These are phyloP conservation scores for Danionella cerebrum DNA, from an alignment of 2,113 vertebrate genomes.

Conservation along the genomic window DNA sequence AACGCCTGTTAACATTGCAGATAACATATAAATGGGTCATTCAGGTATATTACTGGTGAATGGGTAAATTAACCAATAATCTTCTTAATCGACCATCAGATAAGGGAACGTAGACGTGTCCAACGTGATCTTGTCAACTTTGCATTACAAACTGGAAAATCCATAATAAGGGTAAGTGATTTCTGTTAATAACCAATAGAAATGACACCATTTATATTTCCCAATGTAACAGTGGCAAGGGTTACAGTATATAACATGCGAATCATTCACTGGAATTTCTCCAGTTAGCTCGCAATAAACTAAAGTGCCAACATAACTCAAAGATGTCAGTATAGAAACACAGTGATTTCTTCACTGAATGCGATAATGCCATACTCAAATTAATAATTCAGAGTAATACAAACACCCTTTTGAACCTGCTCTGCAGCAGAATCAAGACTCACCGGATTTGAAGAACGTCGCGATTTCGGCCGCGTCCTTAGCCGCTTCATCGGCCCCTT, in stretches of 20 bases:
- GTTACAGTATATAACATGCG: background rate
- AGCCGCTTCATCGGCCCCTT: constrained; percentile 83
- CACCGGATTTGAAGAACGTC: constrained; percentile 86
- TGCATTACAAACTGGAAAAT: background rate
- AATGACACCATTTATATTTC: background rate
- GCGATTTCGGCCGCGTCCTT: constrained; percentile 88
- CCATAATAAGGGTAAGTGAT: background rate
- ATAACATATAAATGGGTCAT: too few relatives aligned
- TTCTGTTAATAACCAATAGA: background rate
- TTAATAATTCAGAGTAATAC: too few relatives aligned
- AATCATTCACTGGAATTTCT: background rate
- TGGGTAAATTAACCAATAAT: too few relatives aligned
- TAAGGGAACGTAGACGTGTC: too few relatives aligned
- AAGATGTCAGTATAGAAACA: background rate
- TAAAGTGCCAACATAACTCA: background rate
- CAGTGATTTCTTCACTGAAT: background rate
- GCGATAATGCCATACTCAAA: background rate
- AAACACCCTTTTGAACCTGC: too few relatives aligned
- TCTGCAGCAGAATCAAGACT: too few relatives aligned
- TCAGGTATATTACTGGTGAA: too few relatives aligned
- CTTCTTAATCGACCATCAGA: too few relatives aligned
- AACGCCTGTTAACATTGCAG: too few relatives aligned
- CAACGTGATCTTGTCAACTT: too few relatives aligned
- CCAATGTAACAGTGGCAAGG: background rate
- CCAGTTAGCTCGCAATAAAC: background rate